These are phyloP conservation scores for Drosophila kohkoa DNA, from an alignment of 1,140 invertebrate genomes.

Conservation along the genomic window DNA sequence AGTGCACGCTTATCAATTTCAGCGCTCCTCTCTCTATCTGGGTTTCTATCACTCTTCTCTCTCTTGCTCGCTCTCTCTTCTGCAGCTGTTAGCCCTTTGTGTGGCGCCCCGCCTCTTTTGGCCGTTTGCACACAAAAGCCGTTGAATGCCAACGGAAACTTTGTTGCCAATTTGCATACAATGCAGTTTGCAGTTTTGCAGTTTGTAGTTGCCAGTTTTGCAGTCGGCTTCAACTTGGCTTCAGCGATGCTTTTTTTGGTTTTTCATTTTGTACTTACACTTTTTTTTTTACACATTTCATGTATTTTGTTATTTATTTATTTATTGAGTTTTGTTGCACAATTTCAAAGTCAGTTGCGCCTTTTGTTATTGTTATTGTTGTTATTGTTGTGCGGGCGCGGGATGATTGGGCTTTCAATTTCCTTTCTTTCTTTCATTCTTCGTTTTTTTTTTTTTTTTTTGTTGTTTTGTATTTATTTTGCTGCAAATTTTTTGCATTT, in stretches of 20 bases:
- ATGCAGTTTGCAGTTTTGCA: constrained; percentile 58
- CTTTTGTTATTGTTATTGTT: constrained; percentile 18
- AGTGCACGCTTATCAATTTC: constrained; percentile 63
- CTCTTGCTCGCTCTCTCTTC: not conserved
- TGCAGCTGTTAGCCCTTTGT: constrained; percentile 5
- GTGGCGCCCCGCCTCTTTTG: too few relatives aligned
- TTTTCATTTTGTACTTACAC: constrained; percentile 33
- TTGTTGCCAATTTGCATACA: constrained; percentile 74
- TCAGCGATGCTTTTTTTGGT: not conserved
- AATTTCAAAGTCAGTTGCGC: constrained; percentile 65
- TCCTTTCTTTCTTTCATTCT: not conserved
- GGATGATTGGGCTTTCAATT: constrained; percentile 37
- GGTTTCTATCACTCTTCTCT: too few relatives aligned
- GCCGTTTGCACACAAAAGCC: constrained; percentile 17
- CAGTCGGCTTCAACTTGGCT: constrained; percentile 5
- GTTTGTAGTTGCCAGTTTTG: constrained; percentile 26
- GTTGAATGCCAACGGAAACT: constrained; percentile 49
- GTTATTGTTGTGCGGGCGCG: constrained; percentile 13
- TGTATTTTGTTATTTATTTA: constrained; percentile 17
- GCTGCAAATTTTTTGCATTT: not conserved
- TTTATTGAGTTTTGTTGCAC: constrained; percentile 53
- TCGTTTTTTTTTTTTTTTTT: not conserved
- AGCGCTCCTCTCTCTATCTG: not conserved
- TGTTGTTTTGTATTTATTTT: not conserved
- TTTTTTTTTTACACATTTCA: constrained; percentile 33